These are phyloP conservation scores for Thalassophryne amazonica DNA, from an alignment of 2,797 vertebrate genomes.

Conservation along the genomic window DNA sequence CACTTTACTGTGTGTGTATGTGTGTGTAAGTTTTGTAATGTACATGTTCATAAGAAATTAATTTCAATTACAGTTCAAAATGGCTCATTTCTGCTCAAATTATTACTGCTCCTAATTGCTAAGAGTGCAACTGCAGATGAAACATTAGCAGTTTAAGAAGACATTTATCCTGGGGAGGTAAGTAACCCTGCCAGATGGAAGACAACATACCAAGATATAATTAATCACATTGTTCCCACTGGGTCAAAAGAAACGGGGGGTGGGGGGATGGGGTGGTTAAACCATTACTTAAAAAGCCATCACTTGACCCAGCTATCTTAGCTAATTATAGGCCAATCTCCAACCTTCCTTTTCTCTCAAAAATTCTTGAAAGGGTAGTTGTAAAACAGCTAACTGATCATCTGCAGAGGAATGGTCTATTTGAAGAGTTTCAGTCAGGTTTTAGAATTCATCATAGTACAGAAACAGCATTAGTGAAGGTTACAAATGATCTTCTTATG, in stretches of 20 bases:
- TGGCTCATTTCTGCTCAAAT: constrained; percentile 45
- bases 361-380: no score
- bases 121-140: constrained; percentile 42
- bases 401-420: no score
- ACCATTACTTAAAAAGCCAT: no score
- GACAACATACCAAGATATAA: constrained; percentile 62
- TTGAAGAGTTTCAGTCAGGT: no score
- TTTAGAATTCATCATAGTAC: no score
- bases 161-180: constrained; percentile 63
- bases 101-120: constrained; percentile 45
- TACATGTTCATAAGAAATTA: constrained; percentile 38
- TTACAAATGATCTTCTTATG: no score
- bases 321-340: no score
- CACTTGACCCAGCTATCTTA: no score
- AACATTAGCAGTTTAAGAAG: constrained; percentile 56
- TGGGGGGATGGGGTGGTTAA: no score
- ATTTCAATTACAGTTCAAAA: constrained; percentile 53
- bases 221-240: constrained; percentile 64
- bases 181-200: constrained; percentile 69
- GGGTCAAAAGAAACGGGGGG: constrained; percentile 39
- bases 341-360: no score
- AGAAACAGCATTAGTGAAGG: no score
- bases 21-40: constrained; percentile 20
- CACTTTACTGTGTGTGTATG: neutral
- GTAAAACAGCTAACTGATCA: no score